Evolutionary conservation across 2,113 vertebrate genomes (phyloP), one percentile per base, ranked within the genome.

Genomic region (Grantiella picta): DNA sequence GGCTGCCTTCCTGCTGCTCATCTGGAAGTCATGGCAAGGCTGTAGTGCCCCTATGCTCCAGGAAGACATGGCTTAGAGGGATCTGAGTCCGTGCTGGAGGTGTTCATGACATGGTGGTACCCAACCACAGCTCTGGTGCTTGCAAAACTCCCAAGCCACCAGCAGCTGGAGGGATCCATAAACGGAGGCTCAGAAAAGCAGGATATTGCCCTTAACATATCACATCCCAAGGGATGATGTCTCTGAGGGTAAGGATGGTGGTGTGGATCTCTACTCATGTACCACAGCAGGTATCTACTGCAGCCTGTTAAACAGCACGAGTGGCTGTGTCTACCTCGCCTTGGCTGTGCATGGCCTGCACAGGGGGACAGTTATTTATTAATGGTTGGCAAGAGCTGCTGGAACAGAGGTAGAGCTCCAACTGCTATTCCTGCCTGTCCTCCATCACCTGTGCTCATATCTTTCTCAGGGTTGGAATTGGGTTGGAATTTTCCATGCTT

Each of bases 281-380:
- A 2, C 50, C 15, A 2, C 64, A 83, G 93, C n/a, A 50, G 42
- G 25, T 36, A 54, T 36, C 52, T 66, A 5, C 54, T 88, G 54
- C 1, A 3, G 70, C 50, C 87, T 83, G 79, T 50, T 54, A 2
- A 53, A n/a, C 35, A 83, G 68, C 92, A 86, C 59, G n/a, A 81
- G 33, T 1, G 11, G n/a, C 15, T 8, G 57, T 4, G 3, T 83
- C 76, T 69, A 3, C 83, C 85, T 73, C 0, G 19, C 82, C 76
- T 86, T 24, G 75, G 71, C 82, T 86, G 88, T 16, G 21, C 15
- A 3, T 53, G 82, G 63, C 86, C 71, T 66, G 80, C 86, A 36
- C 76, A 44, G 54, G 47, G 76, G 60, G 29, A 86, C 89, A 95
- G 95, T 75, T 96, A 23, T 56, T 96, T 91, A 93, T 97, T 94